A percentile compares a stretch with the other conserved stretches of the same genome.
These are phyloP conservation scores for Enteromius argenteus DNA, from an alignment of 2,797 vertebrate genomes.

Conservation along the genomic window DNA sequence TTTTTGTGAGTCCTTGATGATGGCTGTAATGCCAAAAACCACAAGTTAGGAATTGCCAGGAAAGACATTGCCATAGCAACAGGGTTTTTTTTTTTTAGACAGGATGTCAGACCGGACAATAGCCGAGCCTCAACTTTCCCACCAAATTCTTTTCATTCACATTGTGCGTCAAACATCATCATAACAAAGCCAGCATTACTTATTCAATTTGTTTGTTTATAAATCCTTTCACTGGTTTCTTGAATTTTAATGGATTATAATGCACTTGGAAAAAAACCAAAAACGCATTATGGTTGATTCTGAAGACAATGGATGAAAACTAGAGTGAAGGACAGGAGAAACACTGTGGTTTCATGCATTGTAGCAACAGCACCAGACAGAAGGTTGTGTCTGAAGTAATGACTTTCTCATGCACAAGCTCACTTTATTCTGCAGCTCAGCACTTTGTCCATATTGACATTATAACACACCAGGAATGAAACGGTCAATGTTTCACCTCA, in stretches of 20 bases:
- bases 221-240: not conserved
- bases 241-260: constrained; percentile 10
- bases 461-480: not conserved
- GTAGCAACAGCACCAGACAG: not conserved
- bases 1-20: constrained; percentile 6
- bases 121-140: constrained; percentile 53
- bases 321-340: constrained; percentile 3
- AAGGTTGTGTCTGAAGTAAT: not conserved
- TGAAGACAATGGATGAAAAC: not conserved
- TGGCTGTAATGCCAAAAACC: constrained; percentile 36
- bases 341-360: constrained; percentile 11
- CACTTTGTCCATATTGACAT: not conserved
- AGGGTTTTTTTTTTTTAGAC: constrained; percentile 27
- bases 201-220: constrained; percentile 28
- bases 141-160: constrained; percentile 38
- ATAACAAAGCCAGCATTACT: constrained; percentile 43
- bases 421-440: constrained; percentile 19
- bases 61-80: constrained; percentile 52
- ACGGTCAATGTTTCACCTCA: not conserved
- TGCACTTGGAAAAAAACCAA: not conserved
- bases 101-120: constrained; percentile 54
- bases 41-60: constrained; percentile 27
- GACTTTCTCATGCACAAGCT: constrained; percentile 6
- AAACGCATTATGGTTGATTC: not conserved
- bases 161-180: constrained; percentile 28